phyloP scores from a whole-genome alignment of 2,113 vertebrate genomes.

The Alectura lathami region DNA sequence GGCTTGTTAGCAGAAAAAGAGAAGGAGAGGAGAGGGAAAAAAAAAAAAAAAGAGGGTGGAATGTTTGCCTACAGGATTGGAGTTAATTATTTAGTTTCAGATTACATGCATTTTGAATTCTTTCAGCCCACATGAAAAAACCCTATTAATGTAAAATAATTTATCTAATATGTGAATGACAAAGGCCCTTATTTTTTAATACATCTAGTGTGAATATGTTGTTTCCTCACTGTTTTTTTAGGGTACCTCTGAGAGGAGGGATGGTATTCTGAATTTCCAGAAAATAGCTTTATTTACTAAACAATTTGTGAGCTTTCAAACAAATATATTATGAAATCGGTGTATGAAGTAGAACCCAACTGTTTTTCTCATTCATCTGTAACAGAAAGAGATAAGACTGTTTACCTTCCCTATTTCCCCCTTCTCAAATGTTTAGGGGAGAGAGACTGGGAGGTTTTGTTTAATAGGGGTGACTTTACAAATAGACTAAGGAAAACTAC shows the following conservation, averaged over 20 bases:
- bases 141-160: slow-evolving; percentile 46
- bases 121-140: slow-evolving; percentile 62
- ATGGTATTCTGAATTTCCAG: neutral
- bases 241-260: neutral
- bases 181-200: slow-evolving; percentile 23
- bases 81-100: slow-evolving; percentile 74
- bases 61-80: slow-evolving; percentile 74
- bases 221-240: neutral
- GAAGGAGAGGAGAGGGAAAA: neutral
- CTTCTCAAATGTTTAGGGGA: neutral
- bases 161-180: slow-evolving; percentile 30
- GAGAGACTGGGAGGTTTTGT: neutral
- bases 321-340: neutral
- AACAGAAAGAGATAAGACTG: neutral
- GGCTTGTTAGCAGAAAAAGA: slow-evolving; percentile 72
- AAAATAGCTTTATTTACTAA: slow-evolving; percentile 14
- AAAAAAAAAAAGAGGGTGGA: slow-evolving; percentile 59
- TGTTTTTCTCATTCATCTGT: slow-evolving; percentile 1
- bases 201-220: neutral
- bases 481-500: neutral
- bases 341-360: slow-evolving; percentile 7
- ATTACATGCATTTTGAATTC: slow-evolving; percentile 43
- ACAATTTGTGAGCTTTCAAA: neutral
- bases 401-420: neutral
- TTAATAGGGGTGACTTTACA: neutral